Evolutionary conservation across 2,113 vertebrate genomes (phyloP), one percentile per base, ranked within the genome.

Genomic region (Myotis lucifugus): DNA sequence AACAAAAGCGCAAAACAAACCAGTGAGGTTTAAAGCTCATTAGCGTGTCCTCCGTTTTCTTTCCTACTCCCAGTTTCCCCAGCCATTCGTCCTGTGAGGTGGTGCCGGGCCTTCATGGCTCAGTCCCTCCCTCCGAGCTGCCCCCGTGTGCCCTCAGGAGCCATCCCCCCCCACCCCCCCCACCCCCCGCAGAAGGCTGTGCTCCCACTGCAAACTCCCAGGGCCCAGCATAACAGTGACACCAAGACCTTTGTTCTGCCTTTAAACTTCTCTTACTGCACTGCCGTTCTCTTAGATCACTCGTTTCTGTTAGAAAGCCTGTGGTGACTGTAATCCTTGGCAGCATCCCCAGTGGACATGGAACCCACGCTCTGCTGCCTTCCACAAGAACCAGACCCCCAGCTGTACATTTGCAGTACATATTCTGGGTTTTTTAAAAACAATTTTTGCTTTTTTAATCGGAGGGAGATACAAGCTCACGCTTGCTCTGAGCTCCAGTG

Each of bases 1-100:
- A 97, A 76, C 90, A 90, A n/a, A 87, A 76, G 54, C 87, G 67
- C 59, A 37, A 91, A 70, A 81, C 85, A 79, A 89, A 59, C 70
- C 52, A 3, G 15, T 46, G 72, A 56, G 76, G 48, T 78, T 23
- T 74, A 7, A 90, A 70, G 32, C 5, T 10, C 18, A 19, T 70
- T 4, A 4, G 67, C 19, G 0, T 15, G 37, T 40, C 46, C n/a
- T 64, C 34, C 13, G 13, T n/a, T 70, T 56, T 10, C 34, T 52
- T 48, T 50, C 54, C 42, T 14, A 29, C 48, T 78, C 59, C 50
- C 37, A 14, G 40, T 50, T 29, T 86, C 54, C 56, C 56, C 40
- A 66, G 2, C 18, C 8, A 27, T 52, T 85, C 27, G 1, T 70
- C 50, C 66, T 87, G 32, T 46, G 78, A 85, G 50, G 50, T 15